Evolutionary conservation across 2,888 invertebrate species (phyloP).

Genomic region (Xestia rhomboidea): DNA sequence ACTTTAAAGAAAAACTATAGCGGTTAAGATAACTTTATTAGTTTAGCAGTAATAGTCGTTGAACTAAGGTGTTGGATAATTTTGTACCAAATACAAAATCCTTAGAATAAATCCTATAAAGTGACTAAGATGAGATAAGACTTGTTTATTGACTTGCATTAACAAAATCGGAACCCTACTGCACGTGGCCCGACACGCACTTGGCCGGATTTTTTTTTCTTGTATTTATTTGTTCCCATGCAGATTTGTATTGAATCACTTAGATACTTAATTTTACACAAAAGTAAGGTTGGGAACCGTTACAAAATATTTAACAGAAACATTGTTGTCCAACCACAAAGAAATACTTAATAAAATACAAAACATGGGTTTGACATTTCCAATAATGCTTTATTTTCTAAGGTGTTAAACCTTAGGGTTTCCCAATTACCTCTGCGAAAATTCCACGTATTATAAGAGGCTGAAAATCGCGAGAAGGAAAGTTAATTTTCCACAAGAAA

Average conservation of each 20-base stretch:
- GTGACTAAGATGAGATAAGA: too few species aligned
- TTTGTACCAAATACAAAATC: too few species aligned
- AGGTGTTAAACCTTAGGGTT: slow-evolving; percentile 19
- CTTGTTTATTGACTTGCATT: too few species aligned
- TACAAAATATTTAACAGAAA: slow-evolving; percentile 11
- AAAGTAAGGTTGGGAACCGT: slow-evolving; percentile 2
- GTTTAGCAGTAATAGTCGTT: too few species aligned
- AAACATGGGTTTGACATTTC: slow-evolving; percentile 38
- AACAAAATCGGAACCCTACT: too few species aligned
- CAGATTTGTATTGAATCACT: neutral
- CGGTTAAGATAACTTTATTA: too few species aligned
- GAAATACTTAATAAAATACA: slow-evolving; percentile 11
- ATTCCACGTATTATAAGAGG: slow-evolving; percentile 24
- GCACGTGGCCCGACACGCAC: too few species aligned
- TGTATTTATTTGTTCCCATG: neutral
- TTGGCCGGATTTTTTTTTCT: too few species aligned
- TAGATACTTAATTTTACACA: neutral
- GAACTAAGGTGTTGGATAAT: too few species aligned
- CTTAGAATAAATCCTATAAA: too few species aligned
- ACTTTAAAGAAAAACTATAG: too few species aligned
- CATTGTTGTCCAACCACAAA: neutral
- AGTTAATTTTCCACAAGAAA: slow-evolving; percentile 60
- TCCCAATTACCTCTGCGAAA: slow-evolving; percentile 24
- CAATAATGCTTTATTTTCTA: slow-evolving; percentile 42
- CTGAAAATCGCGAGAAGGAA: slow-evolving; percentile 29